These are phyloP conservation scores for Tamandua tetradactyla DNA, from an alignment of 2,797 vertebrate genomes.

Conservation along the genomic window DNA sequence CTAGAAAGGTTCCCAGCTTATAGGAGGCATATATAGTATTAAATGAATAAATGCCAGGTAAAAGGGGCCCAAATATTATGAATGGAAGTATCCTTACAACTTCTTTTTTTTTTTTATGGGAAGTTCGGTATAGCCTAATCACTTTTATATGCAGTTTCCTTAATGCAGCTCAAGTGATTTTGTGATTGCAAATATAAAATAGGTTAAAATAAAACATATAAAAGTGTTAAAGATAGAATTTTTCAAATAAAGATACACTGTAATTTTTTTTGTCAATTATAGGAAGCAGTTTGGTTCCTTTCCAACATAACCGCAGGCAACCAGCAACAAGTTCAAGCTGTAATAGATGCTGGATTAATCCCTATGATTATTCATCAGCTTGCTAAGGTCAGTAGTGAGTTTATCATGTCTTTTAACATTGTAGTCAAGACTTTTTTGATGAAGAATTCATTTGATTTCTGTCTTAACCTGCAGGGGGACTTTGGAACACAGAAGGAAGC, in stretches of 20 bases:
- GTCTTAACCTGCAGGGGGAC: conserved; percentile 92
- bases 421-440: conserved; percentile 66
- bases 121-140: background rate
- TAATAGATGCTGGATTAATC: too few relatives aligned
- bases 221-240: conserved; percentile 6
- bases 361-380: too few relatives aligned
- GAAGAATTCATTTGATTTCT: conserved; percentile 69
- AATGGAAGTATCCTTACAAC: background rate
- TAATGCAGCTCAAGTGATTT: conserved; percentile 64
- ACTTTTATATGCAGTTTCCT: conserved; percentile 24
- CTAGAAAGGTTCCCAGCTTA: background rate
- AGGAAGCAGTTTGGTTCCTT: too few relatives aligned
- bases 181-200: conserved; percentile 36
- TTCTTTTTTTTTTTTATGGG: background rate
- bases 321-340: too few relatives aligned
- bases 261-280: conserved; percentile 74
- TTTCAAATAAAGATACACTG: conserved; percentile 58
- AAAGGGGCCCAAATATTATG: background rate
- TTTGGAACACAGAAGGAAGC: conserved; percentile 99
- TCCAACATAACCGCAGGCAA: too few relatives aligned
- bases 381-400: conserved; percentile 92
- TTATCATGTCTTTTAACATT: conserved; percentile 50
- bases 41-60: background rate
- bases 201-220: conserved; percentile 38
- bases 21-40: conserved; percentile 20